Conservation (phyloP, 2,888 invertebrate species). For the Oxyteleia sp. region DNA sequence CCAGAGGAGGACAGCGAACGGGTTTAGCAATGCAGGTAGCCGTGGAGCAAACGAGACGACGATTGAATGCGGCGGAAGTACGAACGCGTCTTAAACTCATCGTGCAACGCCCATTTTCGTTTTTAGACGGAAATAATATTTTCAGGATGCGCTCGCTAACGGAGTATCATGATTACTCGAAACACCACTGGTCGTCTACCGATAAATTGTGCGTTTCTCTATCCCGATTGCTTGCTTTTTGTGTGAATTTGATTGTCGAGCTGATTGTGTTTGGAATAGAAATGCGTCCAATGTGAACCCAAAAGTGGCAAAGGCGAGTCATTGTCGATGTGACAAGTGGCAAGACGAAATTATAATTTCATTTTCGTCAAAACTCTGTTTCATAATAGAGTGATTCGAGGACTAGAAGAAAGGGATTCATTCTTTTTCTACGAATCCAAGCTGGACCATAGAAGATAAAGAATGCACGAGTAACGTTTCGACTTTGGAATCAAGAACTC, state of each 20-base stretch:
- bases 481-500: conserved; percentile 55
- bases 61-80: conserved; percentile 76
- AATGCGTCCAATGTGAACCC: conserved; percentile 14
- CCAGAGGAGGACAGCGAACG: too few species aligned
- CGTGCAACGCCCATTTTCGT: conserved; percentile 72
- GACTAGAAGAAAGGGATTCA: conserved; percentile 15
- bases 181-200: conserved; percentile 27
- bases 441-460: conserved; percentile 16
- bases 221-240: background rate
- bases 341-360: conserved; percentile 45
- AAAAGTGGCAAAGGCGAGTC: conserved; percentile 16
- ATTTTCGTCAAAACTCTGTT: conserved; percentile 14
- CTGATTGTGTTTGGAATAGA: conserved; percentile 1
- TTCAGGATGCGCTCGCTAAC: conserved; percentile 77
- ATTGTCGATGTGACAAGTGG: conserved; percentile 49
- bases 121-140: conserved; percentile 77
- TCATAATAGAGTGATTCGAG: conserved; percentile 28
- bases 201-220: background rate
- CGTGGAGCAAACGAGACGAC: conserved; percentile 65
- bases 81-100: conserved; percentile 64
- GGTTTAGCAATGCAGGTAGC: too few species aligned
- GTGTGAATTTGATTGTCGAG: background rate
- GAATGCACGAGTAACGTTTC: conserved; percentile 36
- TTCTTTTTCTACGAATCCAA: conserved; percentile 36
- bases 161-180: conserved; percentile 74